Base-by-base conservation (phyloP, 2,888 invertebrate genomes). In the Thereva nobilitata region DNA sequence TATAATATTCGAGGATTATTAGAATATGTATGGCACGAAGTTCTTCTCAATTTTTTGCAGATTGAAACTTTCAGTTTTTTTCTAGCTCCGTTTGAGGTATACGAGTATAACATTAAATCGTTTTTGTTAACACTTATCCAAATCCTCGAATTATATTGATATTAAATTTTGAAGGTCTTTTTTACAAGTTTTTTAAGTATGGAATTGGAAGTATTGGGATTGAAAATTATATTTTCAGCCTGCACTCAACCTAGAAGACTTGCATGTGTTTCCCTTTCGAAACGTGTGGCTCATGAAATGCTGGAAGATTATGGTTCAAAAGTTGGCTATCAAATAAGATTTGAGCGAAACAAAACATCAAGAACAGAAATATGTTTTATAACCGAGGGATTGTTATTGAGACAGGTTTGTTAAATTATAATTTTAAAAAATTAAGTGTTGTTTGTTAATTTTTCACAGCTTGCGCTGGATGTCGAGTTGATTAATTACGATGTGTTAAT, bases 201-300 rank as follows among this genome's bases (percentile, higher is more conserved):
- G n/a, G n/a, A n/a, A n/a, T n/a, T n/a, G n/a, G n/a, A 23, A 23
- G 23, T 23, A 23, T 23, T n/a, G 23, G 23, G 2, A 23, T 23
- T 23, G 23, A 23, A 23, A 23, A 23, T 23, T 23, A 23, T 23
- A 2, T 23, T 23, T 82, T 40, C 73, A 90, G 95, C 93, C 41
- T 98, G 98, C 77, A 98, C 99, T 0, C 98, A 99, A 79, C 99
- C 99, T 0, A 84, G 99, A 69, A 85, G 99, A 74, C 92, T 99
- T 74, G 99, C 99, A 2, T 99, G 98, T 77, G 92, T 97, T 54
- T 95, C 97, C 0, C 83, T 99, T 44, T 92, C 95, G 0, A 97
- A 97, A 79, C 84, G 99, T 74, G 98, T 99, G 0, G 90, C 97
- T 0, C 93, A 88, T 82, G 98, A 99, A 83, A 95, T 93, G 70